Evolutionary conservation across 1,140 invertebrate species (phyloP), one percentile per base, ranked within the genome.

Genomic region (Thereuonema tuberculata): DNA sequence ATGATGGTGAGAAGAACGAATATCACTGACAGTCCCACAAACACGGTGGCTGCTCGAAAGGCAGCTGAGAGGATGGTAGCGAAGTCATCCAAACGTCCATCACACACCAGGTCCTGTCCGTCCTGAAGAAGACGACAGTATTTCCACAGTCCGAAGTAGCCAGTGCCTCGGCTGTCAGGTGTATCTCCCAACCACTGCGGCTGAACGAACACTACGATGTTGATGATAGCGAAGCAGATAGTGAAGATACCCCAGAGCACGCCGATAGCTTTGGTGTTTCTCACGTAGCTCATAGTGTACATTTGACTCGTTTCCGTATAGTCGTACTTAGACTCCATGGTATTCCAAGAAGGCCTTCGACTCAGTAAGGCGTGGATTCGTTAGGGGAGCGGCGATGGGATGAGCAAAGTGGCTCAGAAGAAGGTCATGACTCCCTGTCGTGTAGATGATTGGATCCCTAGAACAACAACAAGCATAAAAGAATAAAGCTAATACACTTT

Each of bases 241-340:
- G 89, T 75, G 72, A 98, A 96, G 65, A 97, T 89, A 23, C 86
- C 93, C 95, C 95, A 98, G 49, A 97, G 77, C 20, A 98, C 91
- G 46, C 90, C 93, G 58, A 98, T 93, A 43, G 93, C 93, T 59
- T 93, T 91, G 50, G 89, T 93, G 80, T 97, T 96, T 67, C 93
- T 81, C 47, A 93, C 86, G 74, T 96, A 97, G 74, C 89, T 93
- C 23, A 88, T 87, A 55, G 87, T 88, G 73, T 92, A 89, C 70
- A 91, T 55, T 3, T 55, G 53, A 14, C 12, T 3, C 25, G 24
- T 14, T 55, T 55, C 53, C 14, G 24, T 55, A 21, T 55, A 55
- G 12, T 55, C 53, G 53, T 55, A 55, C 23, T 55, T 55, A 25
- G 53, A 52, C 5, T 52, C 49, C 49, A 52, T 52, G n/a, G n/a